These are phyloP conservation scores for Drosophila eugracilis DNA, from an alignment of 1,140 invertebrate genomes.

Conservation along the genomic window DNA sequence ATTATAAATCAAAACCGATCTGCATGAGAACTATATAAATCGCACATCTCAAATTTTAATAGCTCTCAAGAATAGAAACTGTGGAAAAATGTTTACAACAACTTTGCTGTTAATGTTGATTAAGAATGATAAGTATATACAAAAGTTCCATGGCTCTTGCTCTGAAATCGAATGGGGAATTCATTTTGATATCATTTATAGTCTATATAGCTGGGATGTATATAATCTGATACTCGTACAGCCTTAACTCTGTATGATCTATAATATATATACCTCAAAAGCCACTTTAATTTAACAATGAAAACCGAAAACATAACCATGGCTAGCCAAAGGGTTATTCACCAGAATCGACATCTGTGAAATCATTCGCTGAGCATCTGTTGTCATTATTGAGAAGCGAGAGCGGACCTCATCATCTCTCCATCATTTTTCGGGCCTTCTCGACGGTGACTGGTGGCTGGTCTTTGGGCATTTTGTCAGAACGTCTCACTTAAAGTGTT, in stretches of 20 bases:
- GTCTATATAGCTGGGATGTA: too few species aligned
- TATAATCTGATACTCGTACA: too few species aligned
- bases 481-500: slow-evolving; percentile 22
- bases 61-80: not conserved
- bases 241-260: not conserved
- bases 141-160: not conserved
- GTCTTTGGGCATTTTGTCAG: slow-evolving; percentile 1
- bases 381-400: not conserved
- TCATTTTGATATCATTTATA: not conserved
- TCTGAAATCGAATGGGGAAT: too few species aligned
- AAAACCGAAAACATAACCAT: too few species aligned
- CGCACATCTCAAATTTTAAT: not conserved
- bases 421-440: not conserved
- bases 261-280: not conserved
- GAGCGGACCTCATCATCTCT: too few species aligned
- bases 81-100: not conserved
- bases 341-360: slow-evolving; percentile 4
- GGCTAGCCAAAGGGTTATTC: not conserved
- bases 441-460: too few species aligned
- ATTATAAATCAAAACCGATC: too few species aligned
- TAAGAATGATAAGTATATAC: slow-evolving; percentile 1
- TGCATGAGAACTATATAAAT: not conserved
- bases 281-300: not conserved
- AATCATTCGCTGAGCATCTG: not conserved
- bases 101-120: not conserved